Evolutionary conservation across 2,797 vertebrate species (phyloP).

Genomic region (Margarornis squamiger): DNA sequence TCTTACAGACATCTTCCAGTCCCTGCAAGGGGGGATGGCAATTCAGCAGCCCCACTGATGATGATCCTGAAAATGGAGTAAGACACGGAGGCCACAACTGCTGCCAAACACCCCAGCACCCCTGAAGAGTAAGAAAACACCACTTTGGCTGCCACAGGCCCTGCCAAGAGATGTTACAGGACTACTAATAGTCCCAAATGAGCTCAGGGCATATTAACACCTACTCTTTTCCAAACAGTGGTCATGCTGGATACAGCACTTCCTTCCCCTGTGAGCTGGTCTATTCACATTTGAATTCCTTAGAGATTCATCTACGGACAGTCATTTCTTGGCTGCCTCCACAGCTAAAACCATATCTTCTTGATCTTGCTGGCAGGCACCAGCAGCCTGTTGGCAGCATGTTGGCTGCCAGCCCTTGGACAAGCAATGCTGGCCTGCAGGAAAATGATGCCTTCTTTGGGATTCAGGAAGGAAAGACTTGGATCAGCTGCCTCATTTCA

Average conservation of each 20-base stretch:
- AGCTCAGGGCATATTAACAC: not conserved
- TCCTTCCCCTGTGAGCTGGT: not conserved
- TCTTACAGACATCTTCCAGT: not conserved
- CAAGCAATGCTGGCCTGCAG: rapidly evolving
- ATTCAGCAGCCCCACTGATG: not conserved
- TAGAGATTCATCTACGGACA: not conserved
- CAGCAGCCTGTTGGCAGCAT: rapidly evolving
- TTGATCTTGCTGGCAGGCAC: not conserved
- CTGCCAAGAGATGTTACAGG: not conserved
- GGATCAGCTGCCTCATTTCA: not conserved
- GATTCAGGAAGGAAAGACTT: not conserved
- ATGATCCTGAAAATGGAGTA: not conserved
- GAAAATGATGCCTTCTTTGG: not conserved
- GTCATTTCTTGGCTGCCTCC: not conserved
- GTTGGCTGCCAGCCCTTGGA: not conserved
- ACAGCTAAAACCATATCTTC: not conserved
- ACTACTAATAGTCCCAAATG: not conserved
- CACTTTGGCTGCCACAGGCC: not conserved
- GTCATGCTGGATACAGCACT: not conserved
- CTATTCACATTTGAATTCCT: not conserved
- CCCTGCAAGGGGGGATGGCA: not conserved
- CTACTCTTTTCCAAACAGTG: not conserved
- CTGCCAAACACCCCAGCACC: not conserved
- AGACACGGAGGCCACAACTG: not conserved
- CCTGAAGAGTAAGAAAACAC: not conserved